phyloP scores from a whole-genome alignment of 2,797 vertebrate genomes.

The Acipenser transmontanus region DNA sequence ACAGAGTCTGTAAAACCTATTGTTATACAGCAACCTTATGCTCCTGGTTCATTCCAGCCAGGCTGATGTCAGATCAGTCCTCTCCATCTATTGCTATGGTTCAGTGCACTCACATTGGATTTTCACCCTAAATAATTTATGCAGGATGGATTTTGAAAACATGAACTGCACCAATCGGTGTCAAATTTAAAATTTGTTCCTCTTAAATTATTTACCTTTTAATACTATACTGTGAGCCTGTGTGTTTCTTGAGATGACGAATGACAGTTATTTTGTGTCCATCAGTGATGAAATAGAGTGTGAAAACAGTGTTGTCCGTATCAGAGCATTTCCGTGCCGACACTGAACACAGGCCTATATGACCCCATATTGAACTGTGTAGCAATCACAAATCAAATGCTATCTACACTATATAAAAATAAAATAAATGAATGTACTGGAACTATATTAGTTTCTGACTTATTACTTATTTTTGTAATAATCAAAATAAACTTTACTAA shows the following conservation, averaged over 20 bases:
- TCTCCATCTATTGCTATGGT: slow-evolving; percentile 55
- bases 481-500: too few species aligned
- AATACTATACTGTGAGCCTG: slow-evolving; percentile 46
- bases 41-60: slow-evolving; percentile 15
- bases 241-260: slow-evolving; percentile 46
- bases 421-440: too few species aligned
- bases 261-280: slow-evolving; percentile 32
- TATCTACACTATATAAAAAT: too few species aligned
- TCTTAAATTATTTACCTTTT: slow-evolving; percentile 72
- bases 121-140: slow-evolving; percentile 77
- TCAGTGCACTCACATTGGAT: slow-evolving; percentile 66
- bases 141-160: slow-evolving; percentile 75
- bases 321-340: neutral
- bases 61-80: slow-evolving; percentile 44
- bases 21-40: neutral
- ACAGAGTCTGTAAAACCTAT: neutral
- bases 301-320: neutral
- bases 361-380: too few species aligned
- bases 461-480: too few species aligned
- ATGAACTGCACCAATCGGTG: slow-evolving; percentile 73
- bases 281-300: neutral
- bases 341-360: neutral
- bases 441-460: too few species aligned
- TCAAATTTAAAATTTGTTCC: slow-evolving; percentile 83
- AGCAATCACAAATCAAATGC: too few species aligned